phyloP scores from a whole-genome alignment of 1,140 invertebrate genomes.

The Drosophila ercepeae region DNA sequence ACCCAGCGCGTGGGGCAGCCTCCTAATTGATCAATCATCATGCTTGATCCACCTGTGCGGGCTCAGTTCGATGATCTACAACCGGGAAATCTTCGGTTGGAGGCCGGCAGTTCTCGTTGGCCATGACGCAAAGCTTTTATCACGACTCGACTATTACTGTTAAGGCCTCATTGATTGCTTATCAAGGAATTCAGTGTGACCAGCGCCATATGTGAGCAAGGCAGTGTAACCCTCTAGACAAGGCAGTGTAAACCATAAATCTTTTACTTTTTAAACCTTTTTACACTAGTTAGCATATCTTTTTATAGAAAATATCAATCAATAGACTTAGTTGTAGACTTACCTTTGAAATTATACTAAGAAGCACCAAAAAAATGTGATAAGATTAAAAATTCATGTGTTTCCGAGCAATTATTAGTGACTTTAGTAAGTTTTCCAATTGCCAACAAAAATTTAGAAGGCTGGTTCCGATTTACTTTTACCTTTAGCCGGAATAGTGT shows the following conservation, averaged over 20 bases:
- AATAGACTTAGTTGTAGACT: background rate
- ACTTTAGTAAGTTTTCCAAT: background rate
- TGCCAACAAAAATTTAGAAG: background rate
- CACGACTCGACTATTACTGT: background rate
- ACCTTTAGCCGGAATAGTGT: background rate
- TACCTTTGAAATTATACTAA: background rate
- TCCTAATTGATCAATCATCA: conserved; percentile 14
- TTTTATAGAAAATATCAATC: background rate
- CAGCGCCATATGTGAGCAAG: background rate
- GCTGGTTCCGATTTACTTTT: too few species aligned
- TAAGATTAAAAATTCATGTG: background rate
- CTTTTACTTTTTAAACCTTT: too few species aligned
- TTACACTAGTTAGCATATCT: too few species aligned
- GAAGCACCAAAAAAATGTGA: background rate
- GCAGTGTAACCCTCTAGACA: too few species aligned
- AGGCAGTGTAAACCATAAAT: too few species aligned
- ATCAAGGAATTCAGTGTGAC: background rate
- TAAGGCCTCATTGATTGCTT: conserved; percentile 9
- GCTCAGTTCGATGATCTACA: background rate
- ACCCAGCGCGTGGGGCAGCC: conserved; percentile 14
- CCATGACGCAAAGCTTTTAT: conserved; percentile 23
- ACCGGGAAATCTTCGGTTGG: conserved; percentile 15
- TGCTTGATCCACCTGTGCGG: conserved; percentile 4
- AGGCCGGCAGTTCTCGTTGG: background rate
- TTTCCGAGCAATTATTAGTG: background rate